Evolutionary conservation across 1,140 invertebrate genomes (phyloP), one percentile per base, ranked within the genome.

Genomic region (Steinernema feltiae): DNA sequence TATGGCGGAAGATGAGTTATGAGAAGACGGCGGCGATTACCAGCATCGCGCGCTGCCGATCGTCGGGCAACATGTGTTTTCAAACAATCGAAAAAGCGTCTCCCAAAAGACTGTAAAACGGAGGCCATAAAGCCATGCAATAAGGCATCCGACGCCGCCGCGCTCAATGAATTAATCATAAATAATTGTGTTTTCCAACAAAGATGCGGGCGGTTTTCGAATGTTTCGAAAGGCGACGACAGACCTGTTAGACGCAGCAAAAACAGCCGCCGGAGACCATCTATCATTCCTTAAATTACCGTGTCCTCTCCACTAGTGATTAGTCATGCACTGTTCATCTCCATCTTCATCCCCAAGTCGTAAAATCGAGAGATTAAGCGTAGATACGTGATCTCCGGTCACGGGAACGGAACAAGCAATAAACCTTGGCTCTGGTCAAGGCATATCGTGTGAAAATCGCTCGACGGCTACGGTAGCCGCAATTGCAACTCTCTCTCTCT

Each of bases 171-270:
- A 63, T 63, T 63, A 63, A 63, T 63, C 53, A 63, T 63, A 63
- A 63, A 63, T 63, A 63, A 63, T 63, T 63, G 53, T 63, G 53
- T 63, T 63, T 63, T 27, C 53, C 53, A 63, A 63, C 53, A 63
- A 63, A 63, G 53, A 46, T n/a, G n/a, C 41, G 41, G 7, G 53
- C 53, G 53, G 53, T 63, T 63, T 63, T 63, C 53, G 53, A 63
- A 41, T 27, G 53, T 63, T 63, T 63, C 53, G 2, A 17, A 7
- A 7, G 35, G 18, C 35, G 53, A 17, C 7, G 53, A n/a, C n/a
- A 21, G 53, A 63, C 53, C 53, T 63, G 53, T 63, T 63, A 27
- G 53, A 27, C n/a, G n/a, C n/a, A n/a, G n/a, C n/a, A n/a, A n/a
- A n/a, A n/a, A n/a, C n/a, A n/a, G n/a, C 24, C 15, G 15, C 15